phyloP scores from a whole-genome alignment of 1,140 invertebrate genomes.

The Muscidifurax raptorellus region DNA sequence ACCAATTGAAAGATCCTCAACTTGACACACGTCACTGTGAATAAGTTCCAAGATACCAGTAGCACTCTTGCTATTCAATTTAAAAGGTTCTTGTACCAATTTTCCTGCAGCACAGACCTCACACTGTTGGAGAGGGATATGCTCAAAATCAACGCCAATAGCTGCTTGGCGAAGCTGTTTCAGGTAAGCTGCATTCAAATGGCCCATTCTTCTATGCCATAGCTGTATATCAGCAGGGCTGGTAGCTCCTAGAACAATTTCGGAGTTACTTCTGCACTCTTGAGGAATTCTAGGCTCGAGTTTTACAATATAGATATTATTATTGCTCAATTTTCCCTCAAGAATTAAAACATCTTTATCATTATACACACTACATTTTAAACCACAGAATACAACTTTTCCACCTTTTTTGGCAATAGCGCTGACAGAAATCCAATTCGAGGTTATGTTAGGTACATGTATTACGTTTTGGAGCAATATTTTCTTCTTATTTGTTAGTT shows the following conservation, averaged over 20 bases:
- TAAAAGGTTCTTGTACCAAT: too few relatives aligned
- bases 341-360: background rate
- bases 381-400: background rate
- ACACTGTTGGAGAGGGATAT: too few relatives aligned
- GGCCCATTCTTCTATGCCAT: background rate
- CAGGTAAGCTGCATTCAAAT: too few relatives aligned
- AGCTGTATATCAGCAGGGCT: background rate
- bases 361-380: background rate
- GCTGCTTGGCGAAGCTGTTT: too few relatives aligned
- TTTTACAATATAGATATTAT: background rate
- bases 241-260: too few relatives aligned
- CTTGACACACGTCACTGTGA: too few relatives aligned
- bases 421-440: background rate
- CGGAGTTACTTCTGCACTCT: background rate
- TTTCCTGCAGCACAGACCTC: too few relatives aligned
- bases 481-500: background rate
- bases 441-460: background rate
- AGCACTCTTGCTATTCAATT: too few relatives aligned
- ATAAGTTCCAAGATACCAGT: too few relatives aligned
- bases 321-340: background rate
- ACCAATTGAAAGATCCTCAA: too few relatives aligned
- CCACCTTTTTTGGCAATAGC: too few relatives aligned
- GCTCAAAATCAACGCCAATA: too few relatives aligned
- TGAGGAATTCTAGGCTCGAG: background rate
- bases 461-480: background rate